These are phyloP conservation scores for Chitala chitala DNA, from an alignment of 2,113 vertebrate species.

Conservation along the genomic window DNA sequence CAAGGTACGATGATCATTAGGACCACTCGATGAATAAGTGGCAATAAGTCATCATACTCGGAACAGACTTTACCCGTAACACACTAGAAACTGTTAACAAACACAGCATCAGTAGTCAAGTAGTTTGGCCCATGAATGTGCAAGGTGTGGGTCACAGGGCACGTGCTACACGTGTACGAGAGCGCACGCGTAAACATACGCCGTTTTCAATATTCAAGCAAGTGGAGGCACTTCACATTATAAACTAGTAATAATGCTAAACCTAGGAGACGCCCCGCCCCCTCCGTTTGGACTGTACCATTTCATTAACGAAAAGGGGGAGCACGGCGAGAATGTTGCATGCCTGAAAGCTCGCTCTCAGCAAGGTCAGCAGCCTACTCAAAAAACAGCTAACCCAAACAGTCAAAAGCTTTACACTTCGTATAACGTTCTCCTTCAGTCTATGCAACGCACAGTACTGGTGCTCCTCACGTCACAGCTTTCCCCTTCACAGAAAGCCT, in stretches of 20 bases:
- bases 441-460: background rate
- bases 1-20: too few species aligned
- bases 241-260: slow-evolving; percentile 44
- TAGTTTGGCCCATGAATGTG: slow-evolving; percentile 54
- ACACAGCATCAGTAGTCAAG: slow-evolving; percentile 68
- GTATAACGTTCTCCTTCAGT: background rate
- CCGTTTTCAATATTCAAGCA: slow-evolving; percentile 46
- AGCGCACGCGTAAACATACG: slow-evolving; percentile 43
- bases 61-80: slow-evolving; percentile 50
- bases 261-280: slow-evolving; percentile 42
- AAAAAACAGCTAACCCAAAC: slow-evolving; percentile 15
- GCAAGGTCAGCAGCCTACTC: background rate
- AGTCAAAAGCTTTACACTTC: too few species aligned
- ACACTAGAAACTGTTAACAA: slow-evolving; percentile 53
- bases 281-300: slow-evolving; percentile 48
- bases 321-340: slow-evolving; percentile 18
- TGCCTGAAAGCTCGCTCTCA: slow-evolving; percentile 2
- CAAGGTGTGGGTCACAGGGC: slow-evolving; percentile 47
- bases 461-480: background rate
- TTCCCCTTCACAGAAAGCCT: background rate
- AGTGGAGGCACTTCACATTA: slow-evolving; percentile 70
- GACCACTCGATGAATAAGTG: slow-evolving; percentile 64
- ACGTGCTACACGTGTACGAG: slow-evolving; percentile 37
- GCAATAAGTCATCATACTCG: slow-evolving; percentile 51
- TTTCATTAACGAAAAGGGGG: slow-evolving; percentile 42